These are phyloP conservation scores for Sitophilus oryzae DNA, from an alignment of 1,140 invertebrate genomes.

Conservation along the genomic window DNA sequence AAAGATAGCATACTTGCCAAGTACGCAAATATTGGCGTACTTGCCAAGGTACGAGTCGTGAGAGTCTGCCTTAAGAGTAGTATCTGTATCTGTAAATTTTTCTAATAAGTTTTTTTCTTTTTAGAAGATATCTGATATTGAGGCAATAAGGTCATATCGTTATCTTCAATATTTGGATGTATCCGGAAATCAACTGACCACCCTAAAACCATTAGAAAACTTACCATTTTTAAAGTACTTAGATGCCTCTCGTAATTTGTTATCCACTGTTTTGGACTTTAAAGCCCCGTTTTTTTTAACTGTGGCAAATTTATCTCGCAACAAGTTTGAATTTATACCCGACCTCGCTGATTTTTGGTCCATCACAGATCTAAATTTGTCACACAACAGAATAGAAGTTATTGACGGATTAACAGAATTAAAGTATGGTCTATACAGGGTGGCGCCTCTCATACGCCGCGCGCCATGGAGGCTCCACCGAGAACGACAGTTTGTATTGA, in stretches of 20 bases:
- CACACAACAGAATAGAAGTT: slow-evolving; percentile 29
- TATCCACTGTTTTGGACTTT: slow-evolving; percentile 32
- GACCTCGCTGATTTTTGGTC: slow-evolving; percentile 37
- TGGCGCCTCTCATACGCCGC: too few species aligned
- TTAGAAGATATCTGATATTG: slow-evolving; percentile 29
- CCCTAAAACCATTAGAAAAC: slow-evolving; percentile 22
- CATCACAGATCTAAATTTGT: slow-evolving; percentile 32
- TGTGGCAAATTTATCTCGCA: slow-evolving; percentile 31
- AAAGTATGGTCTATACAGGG: too few species aligned
- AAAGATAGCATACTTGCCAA: too few species aligned
- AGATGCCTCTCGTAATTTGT: slow-evolving; percentile 32
- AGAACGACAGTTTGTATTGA: too few species aligned
- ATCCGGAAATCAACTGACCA: slow-evolving; percentile 28
- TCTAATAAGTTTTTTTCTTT: slow-evolving; percentile 8
- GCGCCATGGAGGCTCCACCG: too few species aligned
- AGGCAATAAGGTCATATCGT: slow-evolving; percentile 22
- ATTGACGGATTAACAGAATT: slow-evolving; percentile 30
- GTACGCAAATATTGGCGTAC: too few species aligned
- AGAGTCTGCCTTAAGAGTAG: background rate
- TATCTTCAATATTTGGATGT: slow-evolving; percentile 37
- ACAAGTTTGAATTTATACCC: slow-evolving; percentile 26
- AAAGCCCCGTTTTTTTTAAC: slow-evolving; percentile 32
- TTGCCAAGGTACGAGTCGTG: background rate
- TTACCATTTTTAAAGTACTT: slow-evolving; percentile 35
- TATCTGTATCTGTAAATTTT: background rate